These are phyloP conservation scores for Stenotaenia linearis DNA, from an alignment of 2,888 invertebrate species.

Conservation along the genomic window DNA sequence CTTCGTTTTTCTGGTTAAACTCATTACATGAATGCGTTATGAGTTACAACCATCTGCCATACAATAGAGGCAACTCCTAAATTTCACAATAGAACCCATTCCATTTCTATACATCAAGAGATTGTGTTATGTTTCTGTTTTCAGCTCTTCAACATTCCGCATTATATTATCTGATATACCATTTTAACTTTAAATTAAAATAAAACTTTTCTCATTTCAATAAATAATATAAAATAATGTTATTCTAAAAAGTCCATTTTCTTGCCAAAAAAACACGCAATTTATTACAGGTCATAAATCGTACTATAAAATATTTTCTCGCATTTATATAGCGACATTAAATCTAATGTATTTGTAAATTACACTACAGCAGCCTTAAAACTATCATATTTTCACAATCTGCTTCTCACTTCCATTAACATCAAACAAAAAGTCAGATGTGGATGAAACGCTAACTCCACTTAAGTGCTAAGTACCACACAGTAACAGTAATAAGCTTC, in stretches of 20 bases:
- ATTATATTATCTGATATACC: background rate
- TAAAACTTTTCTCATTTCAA: background rate
- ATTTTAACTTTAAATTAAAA: background rate
- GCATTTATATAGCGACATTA: conserved; percentile 17
- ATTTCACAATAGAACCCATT: conserved; percentile 14
- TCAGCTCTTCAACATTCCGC: background rate
- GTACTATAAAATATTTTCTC: conserved; percentile 6
- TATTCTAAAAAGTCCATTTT: background rate
- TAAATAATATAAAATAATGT: background rate
- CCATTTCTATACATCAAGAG: conserved; percentile 7
- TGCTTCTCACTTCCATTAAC: conserved; percentile 14
- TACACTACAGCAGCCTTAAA: background rate
- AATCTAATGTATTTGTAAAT: conserved; percentile 23
- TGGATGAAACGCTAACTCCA: background rate
- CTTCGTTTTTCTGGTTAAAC: conserved; percentile 26
- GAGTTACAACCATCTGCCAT: conserved; percentile 23
- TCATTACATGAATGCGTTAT: conserved; percentile 16
- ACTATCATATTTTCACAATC: conserved; percentile 3
- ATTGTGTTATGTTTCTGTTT: background rate
- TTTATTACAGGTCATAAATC: background rate
- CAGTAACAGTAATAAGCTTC: background rate
- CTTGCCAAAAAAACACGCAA: background rate
- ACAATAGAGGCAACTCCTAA: background rate
- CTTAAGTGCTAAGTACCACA: conserved; percentile 6
- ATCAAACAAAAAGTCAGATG: conserved; percentile 13